A percentile compares a stretch with the other conserved stretches of the same genome.
Evolutionary conservation across 2,888 invertebrate species (phyloP).

Genomic region (Leptinotarsa tumamoca): DNA sequence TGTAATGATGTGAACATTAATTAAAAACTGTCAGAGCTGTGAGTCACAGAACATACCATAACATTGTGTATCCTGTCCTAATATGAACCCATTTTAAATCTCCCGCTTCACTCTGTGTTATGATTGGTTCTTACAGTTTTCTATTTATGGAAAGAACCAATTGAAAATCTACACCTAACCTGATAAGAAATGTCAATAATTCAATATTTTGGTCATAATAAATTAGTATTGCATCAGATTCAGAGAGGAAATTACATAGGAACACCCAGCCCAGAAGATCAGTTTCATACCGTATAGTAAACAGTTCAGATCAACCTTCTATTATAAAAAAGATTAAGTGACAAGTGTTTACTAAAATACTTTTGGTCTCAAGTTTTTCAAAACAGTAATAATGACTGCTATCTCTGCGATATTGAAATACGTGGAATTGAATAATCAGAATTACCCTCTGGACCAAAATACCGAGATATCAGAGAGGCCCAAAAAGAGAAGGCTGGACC

Average conservation of each 20-base stretch:
- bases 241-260: neutral
- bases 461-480: constrained; percentile 59
- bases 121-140: neutral
- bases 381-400: constrained; percentile 36
- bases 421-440: constrained; percentile 54
- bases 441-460: constrained; percentile 54
- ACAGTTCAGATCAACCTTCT: no score
- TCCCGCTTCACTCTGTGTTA: neutral
- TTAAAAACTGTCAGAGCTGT: no score
- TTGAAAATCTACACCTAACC: neutral
- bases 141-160: neutral
- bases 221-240: constrained; percentile 21
- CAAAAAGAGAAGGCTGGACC: constrained; percentile 84
- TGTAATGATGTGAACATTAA: no score
- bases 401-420: constrained; percentile 60
- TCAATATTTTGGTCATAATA: neutral
- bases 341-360: no score
- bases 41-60: no score
- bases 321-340: no score
- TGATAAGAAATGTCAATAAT: neutral
- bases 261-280: neutral
- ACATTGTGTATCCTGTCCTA: no score
- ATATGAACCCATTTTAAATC: neutral
- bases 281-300: no score
- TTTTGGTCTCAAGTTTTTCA: no score